Conservation (phyloP, 2,113 vertebrate species). For the Paratilapia polleni region DNA sequence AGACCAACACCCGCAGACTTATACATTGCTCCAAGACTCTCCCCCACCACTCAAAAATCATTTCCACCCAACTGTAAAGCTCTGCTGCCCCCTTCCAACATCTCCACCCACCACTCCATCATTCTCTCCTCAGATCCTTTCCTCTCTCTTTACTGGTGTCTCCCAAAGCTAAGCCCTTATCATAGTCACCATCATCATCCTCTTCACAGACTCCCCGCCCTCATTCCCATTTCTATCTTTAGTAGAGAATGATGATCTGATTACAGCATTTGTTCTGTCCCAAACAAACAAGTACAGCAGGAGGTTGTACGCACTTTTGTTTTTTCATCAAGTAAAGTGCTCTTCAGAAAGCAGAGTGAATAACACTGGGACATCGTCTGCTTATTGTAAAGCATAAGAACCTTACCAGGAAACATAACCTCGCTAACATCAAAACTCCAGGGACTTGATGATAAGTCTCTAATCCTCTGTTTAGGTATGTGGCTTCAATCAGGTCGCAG, state of each 20-base stretch:
- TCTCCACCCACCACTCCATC: constrained; percentile 37
- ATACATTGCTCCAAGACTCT: constrained; percentile 10
- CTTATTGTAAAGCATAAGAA: constrained; percentile 69
- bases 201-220: not conserved
- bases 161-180: constrained; percentile 36
- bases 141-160: not conserved
- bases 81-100: constrained; percentile 58
- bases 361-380: constrained; percentile 49
- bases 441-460: constrained; percentile 59
- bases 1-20: constrained; percentile 30
- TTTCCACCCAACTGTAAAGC: constrained; percentile 40
- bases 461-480: constrained; percentile 71
- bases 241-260: constrained; percentile 68
- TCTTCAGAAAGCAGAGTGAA: constrained; percentile 54
- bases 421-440: constrained; percentile 48
- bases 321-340: constrained; percentile 75
- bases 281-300: constrained; percentile 68
- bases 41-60: constrained; percentile 26
- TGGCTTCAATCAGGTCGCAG: constrained; percentile 54
- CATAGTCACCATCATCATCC: constrained; percentile 26
- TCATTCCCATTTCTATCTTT: constrained; percentile 17
- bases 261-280: constrained; percentile 59
- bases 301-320: constrained; percentile 37
- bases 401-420: constrained; percentile 65
- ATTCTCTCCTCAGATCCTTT: constrained; percentile 15